Percentiles rank a stretch among this genome's conserved stretches.
phyloP scores from a whole-genome alignment of 1,140 invertebrate genomes.

The Meloidogyne hapla region DNA sequence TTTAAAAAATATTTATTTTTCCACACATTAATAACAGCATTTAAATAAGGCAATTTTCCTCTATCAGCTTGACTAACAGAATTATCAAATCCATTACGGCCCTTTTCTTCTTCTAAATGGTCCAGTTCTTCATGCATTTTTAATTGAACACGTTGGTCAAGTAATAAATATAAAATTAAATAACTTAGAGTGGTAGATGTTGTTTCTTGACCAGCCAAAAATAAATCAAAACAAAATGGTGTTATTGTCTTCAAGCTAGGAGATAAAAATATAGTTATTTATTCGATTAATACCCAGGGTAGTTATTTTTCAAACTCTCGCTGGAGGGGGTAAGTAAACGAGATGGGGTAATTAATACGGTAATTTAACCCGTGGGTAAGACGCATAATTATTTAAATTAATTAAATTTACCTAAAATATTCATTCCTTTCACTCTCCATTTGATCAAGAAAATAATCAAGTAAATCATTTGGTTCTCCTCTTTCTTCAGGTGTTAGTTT shows the following conservation, averaged over 20 bases:
- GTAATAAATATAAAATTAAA: constrained; percentile 12
- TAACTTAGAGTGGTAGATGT: background rate
- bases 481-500: background rate
- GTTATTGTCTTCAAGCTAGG: background rate
- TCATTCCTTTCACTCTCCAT: background rate
- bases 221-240: constrained; percentile 44
- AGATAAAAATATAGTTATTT: too few species aligned
- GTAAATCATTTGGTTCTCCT: constrained; percentile 6
- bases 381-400: too few species aligned
- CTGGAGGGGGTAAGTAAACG: too few species aligned
- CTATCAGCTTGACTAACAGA: constrained; percentile 2
- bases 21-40: constrained; percentile 24
- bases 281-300: too few species aligned
- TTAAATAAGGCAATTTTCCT: constrained; percentile 23
- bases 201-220: constrained; percentile 20
- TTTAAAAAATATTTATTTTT: too few species aligned
- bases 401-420: background rate
- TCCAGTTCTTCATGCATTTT: constrained; percentile 16
- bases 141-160: background rate
- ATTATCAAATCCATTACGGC: background rate
- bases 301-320: background rate
- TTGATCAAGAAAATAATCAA: constrained; percentile 9
- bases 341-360: too few species aligned
- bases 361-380: too few species aligned
- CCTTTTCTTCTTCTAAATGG: constrained; percentile 8